Conservation (phyloP, 2,888 invertebrate species). For the Zygogramma bicolorata region DNA sequence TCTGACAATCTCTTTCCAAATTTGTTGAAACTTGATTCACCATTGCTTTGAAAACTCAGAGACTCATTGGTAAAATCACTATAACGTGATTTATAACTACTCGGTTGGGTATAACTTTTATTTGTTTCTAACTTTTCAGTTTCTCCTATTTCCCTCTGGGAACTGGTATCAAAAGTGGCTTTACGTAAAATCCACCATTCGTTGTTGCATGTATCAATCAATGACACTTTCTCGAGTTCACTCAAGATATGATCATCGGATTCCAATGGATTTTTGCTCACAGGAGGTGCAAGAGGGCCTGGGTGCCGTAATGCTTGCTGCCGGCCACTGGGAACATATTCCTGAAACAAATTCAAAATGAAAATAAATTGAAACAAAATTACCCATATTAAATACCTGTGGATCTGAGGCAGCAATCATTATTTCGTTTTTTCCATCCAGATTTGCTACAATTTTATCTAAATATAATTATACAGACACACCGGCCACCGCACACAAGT, state of each 20-base stretch:
- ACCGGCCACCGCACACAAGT: no score
- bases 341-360: constrained; percentile 67
- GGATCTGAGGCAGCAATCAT: constrained; percentile 94
- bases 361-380: background rate
- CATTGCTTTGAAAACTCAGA: constrained; percentile 53
- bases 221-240: constrained; percentile 82
- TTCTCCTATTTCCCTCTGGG: constrained; percentile 24
- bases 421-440: constrained; percentile 86
- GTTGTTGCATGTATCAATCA: constrained; percentile 71
- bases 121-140: constrained; percentile 31
- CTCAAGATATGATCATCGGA: constrained; percentile 73
- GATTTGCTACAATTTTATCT: constrained; percentile 70
- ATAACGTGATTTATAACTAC: constrained; percentile 41
- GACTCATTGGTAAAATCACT: constrained; percentile 57
- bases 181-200: constrained; percentile 74
- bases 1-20: constrained; percentile 57
- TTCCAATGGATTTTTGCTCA: constrained; percentile 48
- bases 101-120: constrained; percentile 39
- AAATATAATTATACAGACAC: background rate
- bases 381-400: constrained; percentile 71
- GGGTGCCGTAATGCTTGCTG: constrained; percentile 83
- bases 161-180: constrained; percentile 66
- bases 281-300: constrained; percentile 71
- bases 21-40: constrained; percentile 55
- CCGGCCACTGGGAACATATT: constrained; percentile 90